Evolutionary conservation across 2,113 vertebrate genomes (phyloP), one percentile per base, ranked within the genome.

Genomic region (Grantiella picta): DNA sequence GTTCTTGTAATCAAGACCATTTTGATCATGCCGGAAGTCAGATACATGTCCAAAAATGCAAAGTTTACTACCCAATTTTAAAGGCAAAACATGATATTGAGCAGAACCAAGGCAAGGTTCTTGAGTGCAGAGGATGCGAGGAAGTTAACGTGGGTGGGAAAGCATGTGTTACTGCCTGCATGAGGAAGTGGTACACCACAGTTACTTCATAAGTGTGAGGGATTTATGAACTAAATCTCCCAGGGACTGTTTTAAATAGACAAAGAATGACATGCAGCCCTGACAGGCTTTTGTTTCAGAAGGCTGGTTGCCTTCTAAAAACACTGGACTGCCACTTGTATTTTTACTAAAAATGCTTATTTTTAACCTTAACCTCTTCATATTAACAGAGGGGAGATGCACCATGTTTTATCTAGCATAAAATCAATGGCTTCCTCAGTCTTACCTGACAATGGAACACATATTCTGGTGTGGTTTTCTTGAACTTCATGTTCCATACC

Each of bases 401-500:
- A 44, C 60, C 31, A 40, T 33, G 63, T 71, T 95, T 65, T 68
- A 49, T 60, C 77, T 86, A 44, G 57, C 50, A 25, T 57, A 79
- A 91, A 93, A 94, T 45, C 17, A 72, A 61, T 35, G 45, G 23
- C 40, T 49, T 77, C 75, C 53, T 92, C 80, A 77, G 56, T 65
- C 97, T 94, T 98, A 99, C 99, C 99, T 99, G 99, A 96, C 99
- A 99, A 95, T 99, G 99, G 96, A 99, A 99, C 97, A 99, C 98
- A 94, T 99, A 99, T 86, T 99, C 99, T 14, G 99, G 99, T 14
- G 99, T 99, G 89, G 98, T 98, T 98, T 99, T 99, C 98, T 99
- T 99, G 92, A 99, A 99, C 96, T 99, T 99, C 98, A 99, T 99
- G 97, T 99, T 99, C 99, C 99, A 99, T 61, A 99, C 99, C 85